A percentile compares a stretch with the other conserved stretches of the same genome.
Evolutionary conservation across 1,140 invertebrate genomes (phyloP).

Genomic region (Brachionus calyciflorus): DNA sequence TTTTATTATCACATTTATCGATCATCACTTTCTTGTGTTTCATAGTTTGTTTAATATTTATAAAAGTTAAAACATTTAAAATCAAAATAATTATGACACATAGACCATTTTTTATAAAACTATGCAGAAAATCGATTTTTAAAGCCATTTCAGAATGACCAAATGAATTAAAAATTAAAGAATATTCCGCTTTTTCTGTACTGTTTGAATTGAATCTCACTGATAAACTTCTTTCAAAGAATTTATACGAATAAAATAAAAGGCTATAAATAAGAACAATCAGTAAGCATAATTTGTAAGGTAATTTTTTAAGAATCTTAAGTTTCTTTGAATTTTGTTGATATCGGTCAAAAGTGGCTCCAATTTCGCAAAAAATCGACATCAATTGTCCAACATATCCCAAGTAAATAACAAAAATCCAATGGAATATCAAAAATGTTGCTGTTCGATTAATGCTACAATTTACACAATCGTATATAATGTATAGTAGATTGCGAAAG

Average conservation of each 20-base stretch:
- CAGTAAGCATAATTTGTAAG: background rate
- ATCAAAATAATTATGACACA: slow-evolving; percentile 24
- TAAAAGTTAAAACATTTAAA: background rate
- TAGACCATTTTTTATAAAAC: slow-evolving; percentile 13
- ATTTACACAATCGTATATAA: background rate
- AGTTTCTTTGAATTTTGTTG: background rate
- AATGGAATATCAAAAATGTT: background rate
- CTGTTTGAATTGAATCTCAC: background rate
- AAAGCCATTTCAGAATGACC: background rate
- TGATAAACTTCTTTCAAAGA: slow-evolving; percentile 24
- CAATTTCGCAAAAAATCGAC: slow-evolving; percentile 43
- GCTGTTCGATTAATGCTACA: background rate
- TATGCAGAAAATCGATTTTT: slow-evolving; percentile 31
- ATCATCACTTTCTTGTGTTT: background rate
- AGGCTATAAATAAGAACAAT: slow-evolving; percentile 22
- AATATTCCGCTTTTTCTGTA: background rate
- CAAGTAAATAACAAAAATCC: slow-evolving; percentile 33
- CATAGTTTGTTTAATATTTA: slow-evolving; percentile 11
- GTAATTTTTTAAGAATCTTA: background rate
- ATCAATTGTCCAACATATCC: slow-evolving; percentile 20
- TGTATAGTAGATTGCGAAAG: slow-evolving; percentile 11
- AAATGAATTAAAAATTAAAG: background rate
- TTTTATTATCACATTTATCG: background rate
- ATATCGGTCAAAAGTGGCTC: slow-evolving; percentile 25
- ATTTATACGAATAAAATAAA: slow-evolving; percentile 37